Evolutionary conservation across 2,113 vertebrate genomes (phyloP).

Genomic region (Neomonachus schauinslandi): DNA sequence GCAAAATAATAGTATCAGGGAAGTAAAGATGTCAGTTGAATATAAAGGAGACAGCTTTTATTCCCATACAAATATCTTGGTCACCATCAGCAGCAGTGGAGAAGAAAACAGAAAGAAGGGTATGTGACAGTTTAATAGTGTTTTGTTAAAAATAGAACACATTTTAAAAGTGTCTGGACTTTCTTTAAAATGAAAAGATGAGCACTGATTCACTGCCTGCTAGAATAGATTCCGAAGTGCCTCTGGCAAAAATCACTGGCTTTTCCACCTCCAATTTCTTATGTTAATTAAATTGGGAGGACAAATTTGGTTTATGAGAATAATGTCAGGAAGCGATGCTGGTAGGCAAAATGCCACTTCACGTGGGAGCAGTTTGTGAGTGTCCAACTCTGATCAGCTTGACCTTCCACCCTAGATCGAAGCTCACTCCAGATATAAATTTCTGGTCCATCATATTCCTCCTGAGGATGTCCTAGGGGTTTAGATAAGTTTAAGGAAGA

Average conservation of each 20-base stretch:
- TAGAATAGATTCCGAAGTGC: constrained; percentile 64
- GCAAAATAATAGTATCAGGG: constrained; percentile 77
- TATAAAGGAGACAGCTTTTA: constrained; percentile 79
- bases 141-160: constrained; percentile 80
- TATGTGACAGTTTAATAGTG: constrained; percentile 60
- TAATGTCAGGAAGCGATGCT: neutral
- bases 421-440: constrained; percentile 4
- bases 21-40: constrained; percentile 68
- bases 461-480: neutral
- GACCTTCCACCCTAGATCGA: neutral
- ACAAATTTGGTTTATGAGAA: constrained; percentile 56
- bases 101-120: constrained; percentile 71
- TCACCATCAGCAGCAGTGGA: constrained; percentile 73
- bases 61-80: constrained; percentile 75
- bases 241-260: constrained; percentile 67
- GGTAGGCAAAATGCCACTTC: neutral
- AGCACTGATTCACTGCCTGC: constrained; percentile 43
- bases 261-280: constrained; percentile 60
- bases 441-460: neutral
- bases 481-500: neutral
- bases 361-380: neutral
- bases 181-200: constrained; percentile 74
- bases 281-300: constrained; percentile 69
- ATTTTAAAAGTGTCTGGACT: constrained; percentile 77
- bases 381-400: neutral